A percentile compares a stretch with the other conserved stretches of the same genome.
Conservation (phyloP, 2,113 vertebrate species). For the Cebidichthys violaceus region DNA sequence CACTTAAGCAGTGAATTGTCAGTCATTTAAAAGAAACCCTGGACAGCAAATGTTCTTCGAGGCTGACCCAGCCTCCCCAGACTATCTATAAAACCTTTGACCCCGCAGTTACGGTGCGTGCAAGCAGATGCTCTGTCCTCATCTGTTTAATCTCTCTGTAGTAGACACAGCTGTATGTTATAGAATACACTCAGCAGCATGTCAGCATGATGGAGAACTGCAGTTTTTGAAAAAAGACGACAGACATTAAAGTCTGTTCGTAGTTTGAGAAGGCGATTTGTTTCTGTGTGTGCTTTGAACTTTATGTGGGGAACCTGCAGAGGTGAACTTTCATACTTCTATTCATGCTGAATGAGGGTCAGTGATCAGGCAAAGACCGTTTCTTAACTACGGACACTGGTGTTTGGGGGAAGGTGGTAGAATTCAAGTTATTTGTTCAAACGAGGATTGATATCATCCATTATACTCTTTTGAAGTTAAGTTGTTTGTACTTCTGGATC, state of each 20-base stretch:
- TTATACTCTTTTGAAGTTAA: background rate
- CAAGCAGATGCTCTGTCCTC: constrained; percentile 40
- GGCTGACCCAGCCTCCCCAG: background rate
- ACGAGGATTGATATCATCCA: background rate
- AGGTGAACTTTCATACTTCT: background rate
- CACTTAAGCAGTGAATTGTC: background rate
- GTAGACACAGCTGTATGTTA: constrained; percentile 57
- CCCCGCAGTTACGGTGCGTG: constrained; percentile 25
- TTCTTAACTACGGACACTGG: background rate
- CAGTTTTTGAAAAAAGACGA: constrained; percentile 54
- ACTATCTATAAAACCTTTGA: constrained; percentile 35
- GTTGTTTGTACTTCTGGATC: background rate
- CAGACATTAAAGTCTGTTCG: constrained; percentile 46
- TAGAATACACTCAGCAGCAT: constrained; percentile 34
- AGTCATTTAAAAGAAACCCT: constrained; percentile 11
- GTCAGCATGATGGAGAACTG: constrained; percentile 49
- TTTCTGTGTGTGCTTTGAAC: constrained; percentile 61
- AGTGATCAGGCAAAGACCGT: background rate
- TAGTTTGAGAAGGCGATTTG: constrained; percentile 58
- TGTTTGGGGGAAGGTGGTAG: background rate
- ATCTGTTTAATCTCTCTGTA: constrained; percentile 59
- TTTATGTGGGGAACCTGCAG: constrained; percentile 3
- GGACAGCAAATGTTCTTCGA: constrained; percentile 18
- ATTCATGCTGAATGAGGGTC: constrained; percentile 7
- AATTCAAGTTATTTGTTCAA: background rate